Conservation (phyloP, 2,113 vertebrate genomes). For the Atlantisia rogersi region DNA sequence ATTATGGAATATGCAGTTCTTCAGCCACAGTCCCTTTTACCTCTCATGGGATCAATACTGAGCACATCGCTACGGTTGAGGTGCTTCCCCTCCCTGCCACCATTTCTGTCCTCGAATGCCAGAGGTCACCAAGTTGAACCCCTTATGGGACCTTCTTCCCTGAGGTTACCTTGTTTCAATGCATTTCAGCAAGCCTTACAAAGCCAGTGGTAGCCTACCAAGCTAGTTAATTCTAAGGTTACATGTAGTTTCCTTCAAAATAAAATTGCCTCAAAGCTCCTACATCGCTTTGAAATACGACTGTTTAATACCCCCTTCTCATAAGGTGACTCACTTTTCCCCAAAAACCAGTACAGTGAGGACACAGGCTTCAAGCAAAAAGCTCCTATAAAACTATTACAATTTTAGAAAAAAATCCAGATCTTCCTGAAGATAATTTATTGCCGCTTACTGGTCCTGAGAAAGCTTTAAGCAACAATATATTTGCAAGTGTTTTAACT, state of each 20-base stretch:
- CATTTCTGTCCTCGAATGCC: not conserved
- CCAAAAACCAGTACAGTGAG: not conserved
- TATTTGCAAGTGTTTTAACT: slow-evolving; percentile 23
- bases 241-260: not conserved
- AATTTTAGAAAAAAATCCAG: slow-evolving; percentile 39
- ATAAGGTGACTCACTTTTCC: not conserved
- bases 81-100: not conserved
- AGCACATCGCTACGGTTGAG: not conserved
- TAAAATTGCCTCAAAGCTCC: not conserved
- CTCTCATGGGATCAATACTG: not conserved
- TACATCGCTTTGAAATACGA: not conserved
- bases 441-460: slow-evolving; percentile 62
- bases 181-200: not conserved
- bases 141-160: not conserved
- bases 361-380: slow-evolving; percentile 20
- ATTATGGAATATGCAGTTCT: not conserved
- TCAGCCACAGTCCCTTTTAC: not conserved
- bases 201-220: not conserved
- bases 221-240: not conserved
- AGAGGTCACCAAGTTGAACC: not conserved
- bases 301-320: not conserved
- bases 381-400: slow-evolving; percentile 33
- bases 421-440: slow-evolving; percentile 44
- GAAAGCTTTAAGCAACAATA: slow-evolving; percentile 52
- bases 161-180: slow-evolving; percentile 38